Evolutionary conservation across 2,888 invertebrate genomes (phyloP).

Genomic region (Plebejus melissa): DNA sequence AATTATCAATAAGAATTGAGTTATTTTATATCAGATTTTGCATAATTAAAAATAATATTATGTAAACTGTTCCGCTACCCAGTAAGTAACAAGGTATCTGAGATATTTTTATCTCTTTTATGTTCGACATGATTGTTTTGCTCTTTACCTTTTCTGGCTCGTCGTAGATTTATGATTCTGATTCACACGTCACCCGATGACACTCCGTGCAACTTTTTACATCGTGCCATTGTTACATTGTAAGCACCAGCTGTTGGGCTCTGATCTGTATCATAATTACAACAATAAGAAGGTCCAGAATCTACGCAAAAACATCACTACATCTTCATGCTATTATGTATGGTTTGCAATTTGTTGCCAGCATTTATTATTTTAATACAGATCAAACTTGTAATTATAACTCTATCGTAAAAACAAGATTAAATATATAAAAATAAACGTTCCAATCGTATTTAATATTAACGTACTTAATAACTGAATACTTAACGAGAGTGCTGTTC

Average conservation of each 20-base stretch:
- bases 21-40: not conserved
- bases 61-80: not conserved
- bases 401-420: not conserved
- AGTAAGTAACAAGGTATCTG: not conserved
- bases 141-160: not conserved
- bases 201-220: conserved; percentile 14
- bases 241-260: not conserved
- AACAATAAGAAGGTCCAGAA: conserved; percentile 1
- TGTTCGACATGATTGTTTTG: not conserved
- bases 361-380: no score
- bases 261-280: not conserved
- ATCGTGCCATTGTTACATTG: not conserved
- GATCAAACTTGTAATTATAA: not conserved
- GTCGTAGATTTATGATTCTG: conserved; percentile 1
- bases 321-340: not conserved
- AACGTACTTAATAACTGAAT: not conserved
- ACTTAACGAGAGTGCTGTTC: not conserved
- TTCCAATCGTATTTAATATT: not conserved
- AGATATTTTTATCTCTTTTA: not conserved
- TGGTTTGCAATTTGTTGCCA: no score
- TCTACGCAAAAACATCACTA: not conserved
- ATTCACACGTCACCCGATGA: not conserved
- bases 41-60: not conserved
- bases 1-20: not conserved
- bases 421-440: not conserved